Percentiles rank a stretch among this genome's conserved stretches.
Evolutionary conservation across 2,113 vertebrate genomes (phyloP).

Genomic region (Podarcis muralis): DNA sequence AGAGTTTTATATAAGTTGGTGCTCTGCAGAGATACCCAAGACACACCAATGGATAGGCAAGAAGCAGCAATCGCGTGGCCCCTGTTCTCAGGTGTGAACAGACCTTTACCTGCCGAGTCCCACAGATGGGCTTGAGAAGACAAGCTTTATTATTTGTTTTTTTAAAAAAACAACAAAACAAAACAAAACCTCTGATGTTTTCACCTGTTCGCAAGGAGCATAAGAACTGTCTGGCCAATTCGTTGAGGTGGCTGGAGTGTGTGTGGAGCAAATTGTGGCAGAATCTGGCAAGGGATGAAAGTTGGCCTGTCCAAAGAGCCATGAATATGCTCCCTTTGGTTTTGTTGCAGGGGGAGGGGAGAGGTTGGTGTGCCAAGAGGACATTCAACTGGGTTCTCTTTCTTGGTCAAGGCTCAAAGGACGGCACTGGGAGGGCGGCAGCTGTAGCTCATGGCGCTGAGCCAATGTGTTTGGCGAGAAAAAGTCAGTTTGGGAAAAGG

Average conservation of each 20-base stretch:
- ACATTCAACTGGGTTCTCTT: constrained; percentile 74
- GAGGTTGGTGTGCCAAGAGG: constrained; percentile 65
- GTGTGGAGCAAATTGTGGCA: constrained; percentile 27
- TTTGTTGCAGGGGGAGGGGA: background rate
- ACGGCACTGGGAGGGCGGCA: constrained; percentile 67
- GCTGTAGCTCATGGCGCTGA: constrained; percentile 64
- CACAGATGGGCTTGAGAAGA: background rate
- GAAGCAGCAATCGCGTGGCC: background rate
- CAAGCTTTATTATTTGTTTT: too few species aligned
- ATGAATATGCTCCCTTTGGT: constrained; percentile 63
- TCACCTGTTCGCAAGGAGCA: background rate
- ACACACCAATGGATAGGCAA: background rate
- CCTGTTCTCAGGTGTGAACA: background rate
- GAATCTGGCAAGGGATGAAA: constrained; percentile 66
- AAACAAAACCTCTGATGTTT: background rate
- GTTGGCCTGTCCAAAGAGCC: constrained; percentile 62
- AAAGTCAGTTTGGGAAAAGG: constrained; percentile 42
- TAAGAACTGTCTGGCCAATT: background rate
- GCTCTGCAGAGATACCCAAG: too few species aligned
- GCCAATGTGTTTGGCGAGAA: constrained; percentile 45
- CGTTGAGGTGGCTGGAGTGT: background rate
- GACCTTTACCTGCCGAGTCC: background rate
- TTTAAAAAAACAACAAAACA: too few species aligned
- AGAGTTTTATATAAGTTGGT: too few species aligned
- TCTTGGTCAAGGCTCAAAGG: constrained; percentile 69